These are phyloP conservation scores for Hypanus sabinus DNA, from an alignment of 2,113 vertebrate genomes.

Conservation along the genomic window DNA sequence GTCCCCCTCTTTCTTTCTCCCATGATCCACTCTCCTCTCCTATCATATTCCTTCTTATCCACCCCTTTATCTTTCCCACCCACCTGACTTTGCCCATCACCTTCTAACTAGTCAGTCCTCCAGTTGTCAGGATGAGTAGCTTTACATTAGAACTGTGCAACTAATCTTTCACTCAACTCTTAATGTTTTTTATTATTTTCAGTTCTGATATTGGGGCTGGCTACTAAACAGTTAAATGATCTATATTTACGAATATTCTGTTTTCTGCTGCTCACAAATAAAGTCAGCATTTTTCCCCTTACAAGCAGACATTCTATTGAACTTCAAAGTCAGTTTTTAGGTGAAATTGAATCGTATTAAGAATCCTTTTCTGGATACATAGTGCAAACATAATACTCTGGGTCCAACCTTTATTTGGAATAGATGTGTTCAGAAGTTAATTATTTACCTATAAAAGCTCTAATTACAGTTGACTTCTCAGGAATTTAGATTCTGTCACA, in stretches of 20 bases:
- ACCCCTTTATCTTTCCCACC: too few relatives aligned
- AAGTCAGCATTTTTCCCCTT: not conserved
- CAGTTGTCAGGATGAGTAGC: not conserved
- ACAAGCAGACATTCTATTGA: not conserved
- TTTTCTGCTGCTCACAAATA: not conserved
- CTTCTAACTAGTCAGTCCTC: too few relatives aligned
- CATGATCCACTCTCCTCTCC: too few relatives aligned
- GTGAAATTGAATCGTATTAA: not conserved
- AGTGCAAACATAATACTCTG: not conserved
- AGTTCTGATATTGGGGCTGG: not conserved
- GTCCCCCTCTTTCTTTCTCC: too few relatives aligned
- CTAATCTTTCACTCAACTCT: not conserved
- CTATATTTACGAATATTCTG: not conserved
- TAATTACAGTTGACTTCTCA: constrained; percentile 1
- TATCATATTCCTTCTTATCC: too few relatives aligned
- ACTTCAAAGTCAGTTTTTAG: not conserved
- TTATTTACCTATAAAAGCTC: not conserved
- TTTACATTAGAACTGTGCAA: not conserved
- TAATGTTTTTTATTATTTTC: not conserved
- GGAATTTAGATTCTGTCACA: not conserved
- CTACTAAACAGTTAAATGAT: not conserved
- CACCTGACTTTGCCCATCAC: too few relatives aligned
- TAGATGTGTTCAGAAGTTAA: not conserved
- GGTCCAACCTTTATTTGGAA: not conserved
- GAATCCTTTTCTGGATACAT: not conserved